Base-by-base conservation (phyloP, 2,797 vertebrate genomes). In the Acanthornis magna region DNA sequence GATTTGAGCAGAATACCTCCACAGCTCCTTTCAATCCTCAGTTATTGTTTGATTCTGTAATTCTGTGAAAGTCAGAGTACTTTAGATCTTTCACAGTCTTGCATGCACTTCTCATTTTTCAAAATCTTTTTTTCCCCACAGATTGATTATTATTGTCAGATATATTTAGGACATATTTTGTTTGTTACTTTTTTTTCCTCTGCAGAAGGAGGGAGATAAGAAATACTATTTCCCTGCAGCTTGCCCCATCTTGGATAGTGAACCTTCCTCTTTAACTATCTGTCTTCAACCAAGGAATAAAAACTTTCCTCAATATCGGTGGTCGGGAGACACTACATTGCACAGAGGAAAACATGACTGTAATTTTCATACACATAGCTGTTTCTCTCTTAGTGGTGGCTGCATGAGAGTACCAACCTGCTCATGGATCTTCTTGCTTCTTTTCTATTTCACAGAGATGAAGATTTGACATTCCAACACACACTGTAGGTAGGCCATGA, bases 91-190 rank as follows among this genome's bases (percentile, higher is more conserved):
- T 76, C 48, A 45, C 8, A 36, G n/a, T 23, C 12, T 22, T 70
- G 8, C 9, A 54, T 34, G 15, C 10, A 30, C 13, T 80, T 79
- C 15, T 38, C 3, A 43, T 86, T 60, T 54, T 6, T 82, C 16
- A 47, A 80, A 48, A 25, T 21, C 1, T 4, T 54, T 36, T 36
- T 1, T 11, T 20, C 2, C 2, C 1, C 9, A 19, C 29, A 30
- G 20, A 43, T 16, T 72, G 13, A 21, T 71, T 54, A 53, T 27
- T 76, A 21, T 27, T 60, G 11, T 63, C 30, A 71, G 48, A 40
- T 23, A 47, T 10, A 11, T 45, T 80, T 45, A 74, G 23, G 38
- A 26, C 22, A 29, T 26, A 8, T 42, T 70, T 82, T 71, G 3
- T 65, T 63, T 55, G 9, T n/a, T 38, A 50, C 2, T 42, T 38